A percentile compares a stretch with the other conserved stretches of the same genome.
Evolutionary conservation across 2,113 vertebrate genomes (phyloP).

Genomic region (Thoracochromis brauschi): DNA sequence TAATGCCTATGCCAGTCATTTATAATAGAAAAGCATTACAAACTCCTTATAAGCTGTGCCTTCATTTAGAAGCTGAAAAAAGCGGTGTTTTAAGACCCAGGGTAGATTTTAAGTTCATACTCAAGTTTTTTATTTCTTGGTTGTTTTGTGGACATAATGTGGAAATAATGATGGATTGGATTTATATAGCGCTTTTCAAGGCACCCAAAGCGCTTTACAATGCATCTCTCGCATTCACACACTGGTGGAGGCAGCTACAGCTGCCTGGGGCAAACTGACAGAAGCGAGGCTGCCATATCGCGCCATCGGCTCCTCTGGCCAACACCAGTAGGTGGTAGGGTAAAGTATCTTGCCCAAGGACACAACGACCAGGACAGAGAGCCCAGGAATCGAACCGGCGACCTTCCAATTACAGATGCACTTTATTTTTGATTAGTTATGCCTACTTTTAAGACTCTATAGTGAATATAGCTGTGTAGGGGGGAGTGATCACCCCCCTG

Average conservation of each 20-base stretch:
- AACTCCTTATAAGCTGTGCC: conserved; percentile 9
- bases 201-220: neutral
- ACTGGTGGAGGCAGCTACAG: neutral
- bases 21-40: conserved; percentile 6
- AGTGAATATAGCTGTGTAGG: neutral
- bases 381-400: accelerated
- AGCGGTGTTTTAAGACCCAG: neutral
- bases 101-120: neutral
- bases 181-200: neutral
- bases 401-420: neutral
- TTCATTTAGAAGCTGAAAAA: conserved; percentile 38
- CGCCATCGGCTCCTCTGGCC: too few relatives aligned
- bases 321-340: too few relatives aligned
- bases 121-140: neutral
- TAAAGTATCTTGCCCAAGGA: neutral
- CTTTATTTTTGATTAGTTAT: neutral
- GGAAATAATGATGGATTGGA: neutral
- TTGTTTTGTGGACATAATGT: neutral
- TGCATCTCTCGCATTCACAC: neutral
- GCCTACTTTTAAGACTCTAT: neutral
- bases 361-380: neutral
- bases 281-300: too few relatives aligned
- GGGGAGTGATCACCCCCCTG: too few relatives aligned
- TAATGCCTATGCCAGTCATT: conserved; percentile 16
- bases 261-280: neutral